phyloP scores from a whole-genome alignment of 2,888 invertebrate species.

The Frankliniella fusca region DNA sequence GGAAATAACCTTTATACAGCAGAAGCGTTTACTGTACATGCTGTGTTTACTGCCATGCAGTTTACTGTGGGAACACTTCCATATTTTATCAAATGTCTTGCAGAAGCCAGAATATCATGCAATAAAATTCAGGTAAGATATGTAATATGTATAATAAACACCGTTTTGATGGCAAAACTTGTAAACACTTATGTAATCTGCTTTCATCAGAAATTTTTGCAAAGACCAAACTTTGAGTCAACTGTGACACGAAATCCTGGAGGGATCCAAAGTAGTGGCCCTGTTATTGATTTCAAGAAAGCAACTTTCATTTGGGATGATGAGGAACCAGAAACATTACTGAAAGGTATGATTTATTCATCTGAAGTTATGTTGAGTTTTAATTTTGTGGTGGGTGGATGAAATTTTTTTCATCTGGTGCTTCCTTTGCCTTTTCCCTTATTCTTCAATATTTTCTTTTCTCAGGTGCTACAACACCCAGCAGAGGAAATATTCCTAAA shows the following conservation, averaged over 20 bases:
- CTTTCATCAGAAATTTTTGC: constrained; percentile 42
- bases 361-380: background rate
- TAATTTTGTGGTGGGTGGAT: background rate
- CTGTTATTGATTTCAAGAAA: constrained; percentile 47
- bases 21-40: constrained; percentile 48
- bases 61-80: constrained; percentile 49
- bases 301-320: constrained; percentile 49
- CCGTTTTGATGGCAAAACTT: background rate
- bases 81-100: constrained; percentile 45
- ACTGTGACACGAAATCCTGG: constrained; percentile 35
- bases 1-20: constrained; percentile 42
- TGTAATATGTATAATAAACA: background rate
- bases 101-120: constrained; percentile 45
- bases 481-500: background rate
- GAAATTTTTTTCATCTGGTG: background rate
- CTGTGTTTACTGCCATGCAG: constrained; percentile 49
- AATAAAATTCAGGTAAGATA: constrained; percentile 44
- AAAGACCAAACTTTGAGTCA: constrained; percentile 46
- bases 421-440: background rate
- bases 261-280: constrained; percentile 37
- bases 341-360: background rate
- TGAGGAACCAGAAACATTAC: constrained; percentile 30
- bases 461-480: background rate
- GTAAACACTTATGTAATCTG: background rate
- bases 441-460: background rate